Evolutionary conservation across 1,140 invertebrate species (phyloP).

Genomic region (Thrips palmi): DNA sequence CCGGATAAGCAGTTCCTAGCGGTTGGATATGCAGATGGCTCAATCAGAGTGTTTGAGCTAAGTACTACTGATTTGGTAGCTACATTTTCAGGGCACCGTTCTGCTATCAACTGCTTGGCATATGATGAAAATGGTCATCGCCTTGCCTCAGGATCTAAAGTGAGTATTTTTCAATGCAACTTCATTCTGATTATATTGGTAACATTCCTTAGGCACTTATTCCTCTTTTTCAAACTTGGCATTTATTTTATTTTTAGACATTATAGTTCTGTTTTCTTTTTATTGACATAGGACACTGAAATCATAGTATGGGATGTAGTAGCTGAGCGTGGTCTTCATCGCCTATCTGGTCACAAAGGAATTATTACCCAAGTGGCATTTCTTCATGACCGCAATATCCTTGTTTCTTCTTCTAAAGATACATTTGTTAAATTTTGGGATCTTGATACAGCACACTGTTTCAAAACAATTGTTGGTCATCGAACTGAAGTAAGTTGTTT

Average conservation of each 20-base stretch:
- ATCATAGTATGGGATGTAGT: constrained; percentile 91
- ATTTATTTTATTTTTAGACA: constrained; percentile 8
- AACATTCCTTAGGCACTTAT: background rate
- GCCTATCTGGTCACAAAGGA: constrained; percentile 84
- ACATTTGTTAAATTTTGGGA: constrained; percentile 96
- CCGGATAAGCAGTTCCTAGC: constrained; percentile 60
- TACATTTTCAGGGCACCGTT: constrained; percentile 76
- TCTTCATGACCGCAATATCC: constrained; percentile 49
- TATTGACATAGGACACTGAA: constrained; percentile 84
- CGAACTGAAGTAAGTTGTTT: constrained; percentile 39
- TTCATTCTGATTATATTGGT: background rate
- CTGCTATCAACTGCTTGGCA: constrained; percentile 58
- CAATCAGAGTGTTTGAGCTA: constrained; percentile 63
- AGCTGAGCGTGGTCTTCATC: constrained; percentile 69
- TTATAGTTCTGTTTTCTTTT: constrained; percentile 14
- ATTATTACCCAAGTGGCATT: constrained; percentile 76
- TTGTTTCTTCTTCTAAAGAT: constrained; percentile 86
- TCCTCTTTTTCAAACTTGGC: constrained; percentile 11
- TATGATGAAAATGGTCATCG: constrained; percentile 65
- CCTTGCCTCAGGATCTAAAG: constrained; percentile 73
- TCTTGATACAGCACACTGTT: constrained; percentile 84
- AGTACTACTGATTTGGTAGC: constrained; percentile 46
- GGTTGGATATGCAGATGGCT: constrained; percentile 82
- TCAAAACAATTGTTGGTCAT: constrained; percentile 76
- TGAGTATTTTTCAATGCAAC: constrained; percentile 20